phyloP scores from a whole-genome alignment of 2,888 invertebrate genomes.

The Ceraclea dissimilis region DNA sequence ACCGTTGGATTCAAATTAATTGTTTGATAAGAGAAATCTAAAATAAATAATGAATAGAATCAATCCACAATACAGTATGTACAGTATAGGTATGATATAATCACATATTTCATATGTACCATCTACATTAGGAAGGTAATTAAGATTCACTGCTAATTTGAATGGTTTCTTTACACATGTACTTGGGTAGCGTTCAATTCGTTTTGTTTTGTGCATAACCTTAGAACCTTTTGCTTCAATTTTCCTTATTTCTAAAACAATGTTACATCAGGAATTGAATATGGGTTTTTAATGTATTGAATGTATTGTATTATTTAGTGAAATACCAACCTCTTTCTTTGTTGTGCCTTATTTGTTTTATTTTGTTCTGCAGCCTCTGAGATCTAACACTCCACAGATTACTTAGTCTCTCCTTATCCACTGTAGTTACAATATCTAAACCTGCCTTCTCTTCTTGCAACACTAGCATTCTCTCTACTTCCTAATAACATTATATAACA shows the following conservation, averaged over 20 bases:
- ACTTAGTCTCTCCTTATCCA: conserved; percentile 45
- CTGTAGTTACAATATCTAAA: conserved; percentile 38
- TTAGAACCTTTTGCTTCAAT: background rate
- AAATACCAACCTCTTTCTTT: conserved; percentile 35
- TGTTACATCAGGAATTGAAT: no score
- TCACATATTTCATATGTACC: background rate
- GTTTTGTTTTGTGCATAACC: background rate
- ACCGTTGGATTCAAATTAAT: background rate
- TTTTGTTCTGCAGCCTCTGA: conserved; percentile 56
- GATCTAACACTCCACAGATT: conserved; percentile 57
- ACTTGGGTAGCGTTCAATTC: background rate
- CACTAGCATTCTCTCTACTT: conserved; percentile 23
- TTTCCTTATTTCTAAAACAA: background rate
- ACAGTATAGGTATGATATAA: no score
- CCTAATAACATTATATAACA: conserved; percentile 12
- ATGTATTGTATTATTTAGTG: no score
- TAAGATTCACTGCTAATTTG: background rate
- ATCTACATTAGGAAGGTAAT: background rate
- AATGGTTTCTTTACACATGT: background rate
- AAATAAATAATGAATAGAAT: background rate
- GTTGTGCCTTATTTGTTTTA: conserved; percentile 55
- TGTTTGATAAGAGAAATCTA: background rate
- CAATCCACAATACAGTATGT: no score
- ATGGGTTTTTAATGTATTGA: no score
- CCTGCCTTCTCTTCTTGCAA: conserved; percentile 32